Conservation (phyloP, 2,797 vertebrate species). For the Pteronotus mesoamericanus region DNA sequence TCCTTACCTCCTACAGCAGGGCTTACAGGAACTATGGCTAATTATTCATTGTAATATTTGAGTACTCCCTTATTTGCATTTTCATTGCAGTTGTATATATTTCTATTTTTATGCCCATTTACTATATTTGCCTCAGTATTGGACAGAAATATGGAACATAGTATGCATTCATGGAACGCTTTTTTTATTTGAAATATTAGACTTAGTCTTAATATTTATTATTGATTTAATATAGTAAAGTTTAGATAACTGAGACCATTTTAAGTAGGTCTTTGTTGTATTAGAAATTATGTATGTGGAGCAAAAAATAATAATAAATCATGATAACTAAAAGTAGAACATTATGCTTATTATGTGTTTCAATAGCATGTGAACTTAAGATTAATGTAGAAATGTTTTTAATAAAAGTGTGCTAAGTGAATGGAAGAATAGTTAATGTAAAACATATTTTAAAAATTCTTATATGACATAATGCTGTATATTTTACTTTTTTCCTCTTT, state of each 20-base stretch:
- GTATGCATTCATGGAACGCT: not conserved
- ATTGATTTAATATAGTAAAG: not conserved
- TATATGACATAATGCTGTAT: not conserved
- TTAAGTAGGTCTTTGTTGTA: not conserved
- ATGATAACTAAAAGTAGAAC: not conserved
- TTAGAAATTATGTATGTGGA: not conserved
- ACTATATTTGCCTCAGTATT: not conserved
- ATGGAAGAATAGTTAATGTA: not conserved
- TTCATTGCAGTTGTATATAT: not conserved
- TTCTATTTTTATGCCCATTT: not conserved
- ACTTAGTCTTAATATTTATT: not conserved
- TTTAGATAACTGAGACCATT: not conserved
- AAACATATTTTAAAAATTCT: not conserved
- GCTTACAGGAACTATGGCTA: not conserved
- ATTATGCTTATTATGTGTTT: not conserved
- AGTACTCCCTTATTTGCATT: not conserved
- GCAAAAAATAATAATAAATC: constrained; percentile 7
- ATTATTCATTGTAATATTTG: not conserved
- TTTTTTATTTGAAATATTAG: not conserved
- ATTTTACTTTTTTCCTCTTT: constrained; percentile 7
- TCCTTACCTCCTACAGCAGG: not conserved
- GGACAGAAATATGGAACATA: not conserved
- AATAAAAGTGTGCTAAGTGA: constrained; percentile 26
- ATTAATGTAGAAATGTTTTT: constrained; percentile 11
- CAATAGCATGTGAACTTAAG: not conserved